Evolutionary conservation across 64 coral and sea anemone genomes (phyloP).

Genomic region (Platygyra sinensis): DNA sequence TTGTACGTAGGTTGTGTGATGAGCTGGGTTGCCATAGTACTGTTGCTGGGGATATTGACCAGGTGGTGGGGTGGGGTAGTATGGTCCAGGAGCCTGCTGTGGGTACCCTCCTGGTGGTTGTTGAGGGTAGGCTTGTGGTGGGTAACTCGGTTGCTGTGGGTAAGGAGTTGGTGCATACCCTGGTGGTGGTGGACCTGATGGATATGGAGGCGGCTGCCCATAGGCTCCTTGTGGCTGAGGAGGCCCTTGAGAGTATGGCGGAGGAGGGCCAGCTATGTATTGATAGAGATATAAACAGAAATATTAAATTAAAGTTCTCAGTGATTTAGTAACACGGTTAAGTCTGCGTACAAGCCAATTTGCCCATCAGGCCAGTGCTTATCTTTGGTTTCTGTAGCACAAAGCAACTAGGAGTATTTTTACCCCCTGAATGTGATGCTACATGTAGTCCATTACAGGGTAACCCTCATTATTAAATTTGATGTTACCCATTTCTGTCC

Average conservation of each 20-base stretch:
- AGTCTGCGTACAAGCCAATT: no score
- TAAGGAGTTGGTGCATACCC: conserved; percentile 45
- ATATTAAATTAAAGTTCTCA: neutral
- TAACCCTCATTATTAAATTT: neutral
- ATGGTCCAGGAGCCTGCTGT: conserved; percentile 43
- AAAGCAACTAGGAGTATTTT: neutral
- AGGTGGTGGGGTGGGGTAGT: conserved; percentile 58
- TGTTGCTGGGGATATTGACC: conserved; percentile 75
- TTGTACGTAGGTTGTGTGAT: conserved; percentile 54
- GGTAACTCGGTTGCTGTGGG: conserved; percentile 67
- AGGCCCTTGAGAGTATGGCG: conserved; percentile 30
- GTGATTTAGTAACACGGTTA: no score
- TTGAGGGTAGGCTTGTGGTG: conserved; percentile 59
- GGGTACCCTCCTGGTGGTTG: conserved; percentile 48
- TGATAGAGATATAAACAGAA: neutral
- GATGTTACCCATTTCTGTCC: neutral
- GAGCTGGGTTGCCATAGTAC: conserved; percentile 56
- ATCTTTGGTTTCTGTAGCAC: neutral
- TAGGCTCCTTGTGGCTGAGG: conserved; percentile 49
- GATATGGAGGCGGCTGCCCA: conserved; percentile 63
- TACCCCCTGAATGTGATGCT: neutral
- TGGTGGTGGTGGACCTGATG: conserved; percentile 53
- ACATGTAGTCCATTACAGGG: neutral
- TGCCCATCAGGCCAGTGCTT: no score
- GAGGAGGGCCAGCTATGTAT: conserved; percentile 71